Evolutionary conservation across 30 jellyfish, hydroid and myxozoan species (phyloP).

Genomic region (Aurelia coerulea): DNA sequence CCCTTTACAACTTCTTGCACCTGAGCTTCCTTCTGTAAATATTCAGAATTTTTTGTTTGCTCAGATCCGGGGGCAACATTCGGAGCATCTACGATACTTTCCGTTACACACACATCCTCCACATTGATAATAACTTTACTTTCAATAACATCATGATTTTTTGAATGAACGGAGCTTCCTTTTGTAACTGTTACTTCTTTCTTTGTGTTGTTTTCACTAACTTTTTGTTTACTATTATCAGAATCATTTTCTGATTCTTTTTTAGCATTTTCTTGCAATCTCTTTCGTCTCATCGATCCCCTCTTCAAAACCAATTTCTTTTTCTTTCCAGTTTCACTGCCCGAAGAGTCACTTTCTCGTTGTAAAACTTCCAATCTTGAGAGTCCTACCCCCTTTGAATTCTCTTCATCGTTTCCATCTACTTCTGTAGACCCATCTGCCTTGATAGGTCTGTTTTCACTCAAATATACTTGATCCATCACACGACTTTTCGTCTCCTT

Average conservation of each 20-base stretch:
- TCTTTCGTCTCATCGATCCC: conserved; percentile 71
- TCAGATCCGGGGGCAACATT: neutral
- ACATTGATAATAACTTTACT: neutral
- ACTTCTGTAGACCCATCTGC: conserved; percentile 3
- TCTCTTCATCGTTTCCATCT: conserved; percentile 27
- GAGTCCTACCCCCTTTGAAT: neutral
- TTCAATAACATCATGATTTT: neutral
- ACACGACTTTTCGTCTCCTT: conserved; percentile 13
- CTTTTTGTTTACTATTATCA: neutral
- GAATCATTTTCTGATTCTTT: neutral
- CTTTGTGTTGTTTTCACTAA: neutral
- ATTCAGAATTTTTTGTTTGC: neutral
- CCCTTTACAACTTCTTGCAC: neutral
- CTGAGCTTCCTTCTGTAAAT: neutral
- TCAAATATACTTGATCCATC: conserved; percentile 17
- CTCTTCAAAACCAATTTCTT: conserved; percentile 64
- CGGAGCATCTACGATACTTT: neutral
- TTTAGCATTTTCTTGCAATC: conserved; percentile 3
- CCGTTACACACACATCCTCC: neutral
- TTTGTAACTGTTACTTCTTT: neutral
- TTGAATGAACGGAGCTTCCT: neutral
- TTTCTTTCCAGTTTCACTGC: conserved; percentile 57
- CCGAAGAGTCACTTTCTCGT: conserved; percentile 52
- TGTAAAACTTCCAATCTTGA: conserved; percentile 22
- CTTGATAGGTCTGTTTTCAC: conserved; percentile 5